These are phyloP conservation scores for Heliconius ismenius DNA, from an alignment of 2,888 invertebrate genomes.

Conservation along the genomic window DNA sequence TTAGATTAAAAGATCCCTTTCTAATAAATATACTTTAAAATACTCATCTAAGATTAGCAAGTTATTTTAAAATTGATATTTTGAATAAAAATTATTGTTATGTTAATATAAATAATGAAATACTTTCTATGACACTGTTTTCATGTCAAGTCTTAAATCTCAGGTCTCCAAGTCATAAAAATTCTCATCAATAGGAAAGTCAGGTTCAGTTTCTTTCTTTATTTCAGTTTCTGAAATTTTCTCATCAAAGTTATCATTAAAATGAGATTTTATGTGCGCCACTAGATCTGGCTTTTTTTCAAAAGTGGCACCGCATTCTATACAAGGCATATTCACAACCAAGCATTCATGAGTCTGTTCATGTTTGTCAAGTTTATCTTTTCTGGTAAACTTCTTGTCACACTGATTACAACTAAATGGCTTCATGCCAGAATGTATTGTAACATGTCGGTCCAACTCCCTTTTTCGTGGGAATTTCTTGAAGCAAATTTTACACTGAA, in stretches of 20 bases:
- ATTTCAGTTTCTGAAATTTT: constrained; percentile 64
- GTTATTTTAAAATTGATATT: constrained; percentile 21
- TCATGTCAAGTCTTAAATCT: constrained; percentile 48
- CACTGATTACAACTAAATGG: constrained; percentile 86
- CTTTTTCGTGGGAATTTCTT: constrained; percentile 86
- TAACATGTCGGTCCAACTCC: constrained; percentile 86
- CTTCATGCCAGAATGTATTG: constrained; percentile 85
- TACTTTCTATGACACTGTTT: constrained; percentile 31
- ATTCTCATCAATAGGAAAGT: constrained; percentile 66
- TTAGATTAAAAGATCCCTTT: constrained; percentile 30
- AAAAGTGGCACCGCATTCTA: constrained; percentile 83
- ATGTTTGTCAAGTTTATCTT: constrained; percentile 86
- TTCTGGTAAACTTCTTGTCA: constrained; percentile 85
- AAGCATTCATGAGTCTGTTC: constrained; percentile 84
- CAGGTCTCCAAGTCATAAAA: constrained; percentile 74
- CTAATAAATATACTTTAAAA: constrained; percentile 38
- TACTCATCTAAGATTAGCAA: constrained; percentile 37
- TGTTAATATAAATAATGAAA: constrained; percentile 1
- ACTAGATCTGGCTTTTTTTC: constrained; percentile 82
- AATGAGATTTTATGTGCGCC: constrained; percentile 83
- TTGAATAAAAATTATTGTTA: constrained; percentile 17
- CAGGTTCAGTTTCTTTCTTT: constrained; percentile 69
- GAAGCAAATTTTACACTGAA: constrained; percentile 85
- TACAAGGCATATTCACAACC: constrained; percentile 83
- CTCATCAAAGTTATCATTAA: constrained; percentile 75